These are phyloP conservation scores for Oryctes rhinoceros DNA, from an alignment of 1,140 invertebrate genomes.

Conservation along the genomic window DNA sequence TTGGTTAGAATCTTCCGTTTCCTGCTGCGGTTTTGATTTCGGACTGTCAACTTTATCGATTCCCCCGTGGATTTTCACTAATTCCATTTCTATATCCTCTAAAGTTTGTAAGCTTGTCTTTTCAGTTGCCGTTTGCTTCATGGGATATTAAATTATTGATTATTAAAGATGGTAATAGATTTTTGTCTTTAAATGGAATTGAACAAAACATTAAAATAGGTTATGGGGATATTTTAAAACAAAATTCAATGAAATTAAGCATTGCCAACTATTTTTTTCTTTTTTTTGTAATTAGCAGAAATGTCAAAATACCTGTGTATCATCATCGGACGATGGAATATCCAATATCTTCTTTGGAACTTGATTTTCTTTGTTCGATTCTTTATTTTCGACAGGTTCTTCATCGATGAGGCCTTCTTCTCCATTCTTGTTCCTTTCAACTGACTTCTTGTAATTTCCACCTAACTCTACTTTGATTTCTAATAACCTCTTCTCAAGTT, in stretches of 20 bases:
- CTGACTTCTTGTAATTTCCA: constrained; percentile 52
- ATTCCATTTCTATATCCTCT: constrained; percentile 57
- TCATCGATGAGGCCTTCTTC: constrained; percentile 45
- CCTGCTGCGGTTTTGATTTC: background rate
- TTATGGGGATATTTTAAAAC: constrained; percentile 13
- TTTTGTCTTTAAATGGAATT: background rate
- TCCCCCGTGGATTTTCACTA: constrained; percentile 56
- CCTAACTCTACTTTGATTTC: constrained; percentile 55
- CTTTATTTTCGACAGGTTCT: constrained; percentile 42
- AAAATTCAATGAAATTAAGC: background rate
- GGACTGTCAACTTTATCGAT: constrained; percentile 43
- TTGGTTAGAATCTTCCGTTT: background rate
- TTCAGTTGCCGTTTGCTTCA: constrained; percentile 43
- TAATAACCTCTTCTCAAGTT: constrained; percentile 61
- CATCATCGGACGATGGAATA: constrained; percentile 59
- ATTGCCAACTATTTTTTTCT: background rate
- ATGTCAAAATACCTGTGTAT: constrained; percentile 47
- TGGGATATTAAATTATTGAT: background rate
- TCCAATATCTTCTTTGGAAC: constrained; percentile 56
- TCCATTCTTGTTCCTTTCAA: constrained; percentile 49
- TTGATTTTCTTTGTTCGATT: constrained; percentile 47
- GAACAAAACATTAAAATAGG: background rate
- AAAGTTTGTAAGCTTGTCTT: constrained; percentile 51
- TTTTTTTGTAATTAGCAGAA: background rate
- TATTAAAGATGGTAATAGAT: background rate